Base-by-base conservation (phyloP, 1,140 invertebrate species). In the Adelges cooleyi region DNA sequence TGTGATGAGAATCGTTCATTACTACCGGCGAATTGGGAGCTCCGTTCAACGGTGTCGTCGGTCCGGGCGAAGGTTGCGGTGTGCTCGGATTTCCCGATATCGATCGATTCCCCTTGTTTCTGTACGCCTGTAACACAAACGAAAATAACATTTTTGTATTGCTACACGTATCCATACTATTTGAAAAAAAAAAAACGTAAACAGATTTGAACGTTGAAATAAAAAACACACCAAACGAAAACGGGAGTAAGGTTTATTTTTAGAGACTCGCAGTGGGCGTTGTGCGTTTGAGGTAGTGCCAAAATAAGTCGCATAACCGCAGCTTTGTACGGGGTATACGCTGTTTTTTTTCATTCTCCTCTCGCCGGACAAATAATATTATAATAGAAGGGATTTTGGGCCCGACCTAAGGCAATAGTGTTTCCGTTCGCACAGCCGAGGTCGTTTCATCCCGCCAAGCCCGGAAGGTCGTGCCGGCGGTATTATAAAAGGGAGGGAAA, bases 31-130 rank as follows among this genome's bases (percentile, higher is more conserved):
- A 62, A 17, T 42, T 42, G 4, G 56, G 56, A n/a, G 42, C 42
- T 22, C 56, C 56, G 56, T 62, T 62, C 6, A 62, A 13, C 13
- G 56, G 56, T 18, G 56, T 62, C 17, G 56, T 46, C 0, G 56
- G 56, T n/a, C 56, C 56, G 27, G 56, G 56, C 1, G 56, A 62
- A 6, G 42, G 56, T 22, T 62, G 56, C 29, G 42, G 56, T 15
- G n/a, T 11, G 4, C 42, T 36, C 18, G 56, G 29, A n/a, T 48
- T 62, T 1, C 42, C 42, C 6, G 56, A 48, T 62, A 62, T 62
- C 40, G 56, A 62, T 15, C 56, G 42, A n/a, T 62, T 62, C 2
- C 56, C 56, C 18, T 62, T 62, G 27, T 62, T 62, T 15, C 56
- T 62, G 17, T 62, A 62, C 3, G 56, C 38, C 56, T 62, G 56